Evolutionary conservation across 1,140 invertebrate genomes (phyloP).

Genomic region (Colletes latitarsis): DNA sequence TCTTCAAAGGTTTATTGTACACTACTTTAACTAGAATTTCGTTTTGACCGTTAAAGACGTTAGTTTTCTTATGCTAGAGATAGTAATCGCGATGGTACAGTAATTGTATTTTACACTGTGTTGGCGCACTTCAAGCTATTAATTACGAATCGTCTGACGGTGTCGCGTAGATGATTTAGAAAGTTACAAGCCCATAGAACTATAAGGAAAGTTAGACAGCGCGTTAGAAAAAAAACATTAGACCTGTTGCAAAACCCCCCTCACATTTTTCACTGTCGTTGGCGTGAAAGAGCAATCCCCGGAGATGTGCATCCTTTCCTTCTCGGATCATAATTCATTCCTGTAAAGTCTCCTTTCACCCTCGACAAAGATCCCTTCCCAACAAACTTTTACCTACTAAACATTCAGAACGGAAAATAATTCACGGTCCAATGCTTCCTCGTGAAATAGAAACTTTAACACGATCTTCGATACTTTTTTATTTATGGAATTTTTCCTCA

Average conservation of each 20-base stretch:
- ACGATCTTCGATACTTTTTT: too few species aligned
- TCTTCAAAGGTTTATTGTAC: too few species aligned
- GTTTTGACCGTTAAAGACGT: neutral
- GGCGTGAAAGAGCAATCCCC: neutral
- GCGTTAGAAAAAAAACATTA: constrained; percentile 16
- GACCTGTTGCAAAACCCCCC: constrained; percentile 41
- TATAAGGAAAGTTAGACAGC: constrained; percentile 14
- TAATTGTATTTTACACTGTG: constrained; percentile 7
- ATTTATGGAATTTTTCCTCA: too few species aligned
- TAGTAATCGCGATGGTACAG: neutral
- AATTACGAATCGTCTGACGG: neutral
- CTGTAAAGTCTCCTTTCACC: constrained; percentile 43
- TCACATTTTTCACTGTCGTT: constrained; percentile 16
- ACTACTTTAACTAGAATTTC: neutral
- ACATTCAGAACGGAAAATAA: neutral
- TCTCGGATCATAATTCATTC: constrained; percentile 30
- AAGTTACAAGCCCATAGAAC: constrained; percentile 18
- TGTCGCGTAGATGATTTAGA: constrained; percentile 35
- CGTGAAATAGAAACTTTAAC: neutral
- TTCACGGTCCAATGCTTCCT: neutral
- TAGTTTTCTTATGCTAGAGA: neutral
- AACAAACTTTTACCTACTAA: constrained; percentile 31
- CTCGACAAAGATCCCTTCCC: constrained; percentile 34
- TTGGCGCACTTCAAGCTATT: neutral
- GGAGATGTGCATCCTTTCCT: neutral